Evolutionary conservation across 2,888 invertebrate genomes (phyloP).

Genomic region (Rutpela maculata): DNA sequence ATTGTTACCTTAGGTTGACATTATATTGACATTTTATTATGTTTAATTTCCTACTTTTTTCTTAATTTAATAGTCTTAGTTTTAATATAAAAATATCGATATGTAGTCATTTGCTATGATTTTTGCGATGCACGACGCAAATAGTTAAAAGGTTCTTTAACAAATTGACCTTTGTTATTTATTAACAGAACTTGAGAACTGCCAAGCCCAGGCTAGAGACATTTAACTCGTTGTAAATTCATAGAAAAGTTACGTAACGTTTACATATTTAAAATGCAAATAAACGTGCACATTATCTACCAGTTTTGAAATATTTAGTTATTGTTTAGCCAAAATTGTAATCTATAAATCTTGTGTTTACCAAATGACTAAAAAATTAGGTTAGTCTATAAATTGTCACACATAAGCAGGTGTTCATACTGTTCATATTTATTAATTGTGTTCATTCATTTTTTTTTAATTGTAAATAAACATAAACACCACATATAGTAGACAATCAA

Average conservation of each 20-base stretch:
- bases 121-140: background rate
- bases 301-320: slow-evolving; percentile 8
- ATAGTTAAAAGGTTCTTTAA: slow-evolving; percentile 5
- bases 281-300: background rate
- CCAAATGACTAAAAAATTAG: background rate
- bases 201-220: slow-evolving; percentile 19
- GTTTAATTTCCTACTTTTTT: too few relatives aligned
- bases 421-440: background rate
- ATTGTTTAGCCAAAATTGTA: slow-evolving; percentile 16
- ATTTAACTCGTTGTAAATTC: slow-evolving; percentile 27
- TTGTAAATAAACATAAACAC: too few relatives aligned
- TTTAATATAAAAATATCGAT: background rate
- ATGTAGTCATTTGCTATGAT: background rate
- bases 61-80: background rate
- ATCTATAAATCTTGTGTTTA: background rate
- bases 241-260: slow-evolving; percentile 27
- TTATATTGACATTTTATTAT: background rate
- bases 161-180: slow-evolving; percentile 30
- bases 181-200: slow-evolving; percentile 14
- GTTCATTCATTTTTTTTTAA: too few relatives aligned
- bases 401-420: background rate
- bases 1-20: background rate
- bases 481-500: too few relatives aligned
- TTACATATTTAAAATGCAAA: slow-evolving; percentile 19
- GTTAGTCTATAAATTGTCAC: background rate